Evolutionary conservation across 1,140 invertebrate species (phyloP), one percentile per base, ranked within the genome.

Genomic region (Magallana ariakensis): DNA sequence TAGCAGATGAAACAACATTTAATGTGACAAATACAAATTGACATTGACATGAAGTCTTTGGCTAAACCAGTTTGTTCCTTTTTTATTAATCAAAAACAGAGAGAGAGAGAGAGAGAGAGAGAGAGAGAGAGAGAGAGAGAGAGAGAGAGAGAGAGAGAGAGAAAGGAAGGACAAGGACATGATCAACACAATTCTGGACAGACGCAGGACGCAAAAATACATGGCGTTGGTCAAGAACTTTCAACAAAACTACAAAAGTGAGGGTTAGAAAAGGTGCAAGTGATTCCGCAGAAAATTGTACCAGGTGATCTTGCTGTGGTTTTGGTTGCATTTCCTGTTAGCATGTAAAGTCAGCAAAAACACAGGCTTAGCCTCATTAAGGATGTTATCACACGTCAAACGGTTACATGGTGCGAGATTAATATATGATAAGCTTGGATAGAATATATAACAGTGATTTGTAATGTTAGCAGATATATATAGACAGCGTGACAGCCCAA

Each of bases 201-300:
- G 22, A 75, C 66, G n/a, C n/a, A 70, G 62, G 62, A 70, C 62
- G 66, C 22, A 75, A 75, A 46, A 26, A 75, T 75, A 75, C 66
- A 75, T 26, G 66, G 66, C 33, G 9, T 70, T 75, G 66, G 22
- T 75, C 66, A 75, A 75, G 66, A 75, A 75, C 19, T 75, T 19
- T 75, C 66, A 75, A 75, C 66, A 75, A 75, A 75, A 75, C 66
- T 75, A 75, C 66, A 75, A 75, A 75, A 75, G 66, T 75, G 66
- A 75, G 66, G 66, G 66, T 75, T 75, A 75, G 22, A 75, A 75
- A 75, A 75, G 66, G 66, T 75, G 66, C 66, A 75, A 26, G 66
- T 75, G 66, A 75, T 75, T 75, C 66, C 19, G 66, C 33, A 26
- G 13, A 75, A 75, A 75, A 75, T 33, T 75, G 66, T 75, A 75